Evolutionary conservation across 1,140 invertebrate species (phyloP), one percentile per base, ranked within the genome.

Genomic region (Lutraria rhynchaena): DNA sequence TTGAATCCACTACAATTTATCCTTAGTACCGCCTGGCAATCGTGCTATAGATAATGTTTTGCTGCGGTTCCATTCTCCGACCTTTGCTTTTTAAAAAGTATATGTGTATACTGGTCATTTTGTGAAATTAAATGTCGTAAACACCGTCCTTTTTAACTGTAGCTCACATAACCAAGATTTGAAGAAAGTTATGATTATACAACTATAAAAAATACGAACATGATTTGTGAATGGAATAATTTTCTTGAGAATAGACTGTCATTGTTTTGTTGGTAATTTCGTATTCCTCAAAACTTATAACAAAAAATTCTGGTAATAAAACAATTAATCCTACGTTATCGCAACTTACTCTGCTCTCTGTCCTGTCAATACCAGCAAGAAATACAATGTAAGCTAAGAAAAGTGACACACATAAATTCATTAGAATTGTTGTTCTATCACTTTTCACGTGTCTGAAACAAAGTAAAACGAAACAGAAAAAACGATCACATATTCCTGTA

Each of bases 351-450:
- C 82, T 67, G 58, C 58, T 71, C 19, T 86, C 85, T 17, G 83
- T 85, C 51, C 81, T 63, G 35, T 86, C 67, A 3, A 85, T 74
- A 22, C 87, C 87, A 63, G 55, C 82, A 15, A 87, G 35, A 63
- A 87, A 87, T 15, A 86, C 37, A n/a, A 84, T 35, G 53, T 87
- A 85, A 9, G 83, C 77, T n/a, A 84, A 58, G 27, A 87, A 80
- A 3, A 87, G 57, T 11, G 81, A 81, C 0, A 87, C 46, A 76
- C 83, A 85, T 29, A 87, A 46, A 71, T 85, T 86, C 60, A 87
- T 76, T 27, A 87, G 53, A 13, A 71, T 63, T 24, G 61, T 53
- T n/a, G 71, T 33, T 37, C 75, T 27, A 49, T 81, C 76, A 70
- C 41, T 46, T n/a, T 70, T 57, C 27, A 83, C 51, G 37, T 81